Conservation (phyloP, 2,113 vertebrate genomes). For the Cyanoderma ruficeps region DNA sequence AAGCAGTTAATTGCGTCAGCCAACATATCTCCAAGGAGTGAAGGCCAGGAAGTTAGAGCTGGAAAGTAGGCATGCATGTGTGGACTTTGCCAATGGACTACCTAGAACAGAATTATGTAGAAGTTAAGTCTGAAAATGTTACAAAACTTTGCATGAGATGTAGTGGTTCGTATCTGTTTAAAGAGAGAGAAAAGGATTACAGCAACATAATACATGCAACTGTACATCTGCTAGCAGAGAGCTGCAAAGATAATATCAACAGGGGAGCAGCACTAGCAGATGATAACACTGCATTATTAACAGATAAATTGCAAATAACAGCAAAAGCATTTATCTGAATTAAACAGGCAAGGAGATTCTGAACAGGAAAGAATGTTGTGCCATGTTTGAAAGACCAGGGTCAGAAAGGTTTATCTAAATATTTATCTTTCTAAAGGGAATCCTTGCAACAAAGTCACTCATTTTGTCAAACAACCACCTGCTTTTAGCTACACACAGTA, state of each 20-base stretch:
- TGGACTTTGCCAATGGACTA: slow-evolving; percentile 98
- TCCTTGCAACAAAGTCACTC: not conserved
- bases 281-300: not conserved
- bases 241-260: not conserved
- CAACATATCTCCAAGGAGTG: slow-evolving; percentile 95
- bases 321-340: slow-evolving; percentile 66
- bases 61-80: slow-evolving; percentile 98
- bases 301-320: slow-evolving; percentile 53
- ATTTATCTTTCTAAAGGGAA: not conserved
- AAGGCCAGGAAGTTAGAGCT: slow-evolving; percentile 94
- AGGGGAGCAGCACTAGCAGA: not conserved
- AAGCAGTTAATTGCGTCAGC: slow-evolving; percentile 96
- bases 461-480: not conserved
- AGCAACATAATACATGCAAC: not conserved
- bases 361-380: slow-evolving; percentile 41
- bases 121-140: not conserved
- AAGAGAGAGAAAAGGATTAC: not conserved
- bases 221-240: slow-evolving; percentile 1
- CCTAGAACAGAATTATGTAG: slow-evolving; percentile 69
- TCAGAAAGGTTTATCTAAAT: not conserved
- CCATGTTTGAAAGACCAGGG: not conserved
- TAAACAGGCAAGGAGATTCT: slow-evolving; percentile 33
- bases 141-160: not conserved
- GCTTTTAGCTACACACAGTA: not conserved
- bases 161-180: not conserved